Conservation (phyloP, 2,113 vertebrate genomes). For the Bettongia penicillata region DNA sequence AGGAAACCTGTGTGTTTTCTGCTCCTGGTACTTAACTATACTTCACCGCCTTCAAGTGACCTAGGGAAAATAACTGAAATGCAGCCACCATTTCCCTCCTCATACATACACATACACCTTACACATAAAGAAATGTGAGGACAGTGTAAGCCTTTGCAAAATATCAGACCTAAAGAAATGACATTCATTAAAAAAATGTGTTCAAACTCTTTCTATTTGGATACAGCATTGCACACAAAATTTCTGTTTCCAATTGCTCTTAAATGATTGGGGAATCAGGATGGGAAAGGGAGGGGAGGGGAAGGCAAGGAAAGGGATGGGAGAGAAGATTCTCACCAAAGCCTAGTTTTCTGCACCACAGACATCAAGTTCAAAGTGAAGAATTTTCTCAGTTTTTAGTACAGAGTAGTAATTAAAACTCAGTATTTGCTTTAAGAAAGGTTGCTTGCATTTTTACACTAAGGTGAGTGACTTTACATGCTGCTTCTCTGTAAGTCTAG, state of each 20-base stretch:
- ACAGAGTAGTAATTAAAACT: conserved; percentile 52
- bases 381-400: conserved; percentile 38
- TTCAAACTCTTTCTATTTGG: background rate
- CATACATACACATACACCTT: accelerated
- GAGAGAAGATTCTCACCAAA: background rate
- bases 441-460: background rate
- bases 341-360: background rate
- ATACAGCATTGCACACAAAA: background rate
- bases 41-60: conserved; percentile 64
- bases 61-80: conserved; percentile 61
- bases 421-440: conserved; percentile 55
- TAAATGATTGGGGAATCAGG: background rate
- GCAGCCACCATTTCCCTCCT: background rate
- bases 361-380: conserved; percentile 20
- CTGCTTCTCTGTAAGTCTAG: background rate
- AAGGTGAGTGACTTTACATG: background rate
- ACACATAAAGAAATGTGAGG: conserved; percentile 8
- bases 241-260: background rate
- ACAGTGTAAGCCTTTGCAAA: conserved; percentile 30
- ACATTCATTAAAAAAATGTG: background rate
- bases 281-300: background rate
- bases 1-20: conserved; percentile 59
- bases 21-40: conserved; percentile 36
- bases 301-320: background rate
- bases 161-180: background rate